phyloP scores from a whole-genome alignment of 2,888 invertebrate genomes.

The Catocala nupta region DNA sequence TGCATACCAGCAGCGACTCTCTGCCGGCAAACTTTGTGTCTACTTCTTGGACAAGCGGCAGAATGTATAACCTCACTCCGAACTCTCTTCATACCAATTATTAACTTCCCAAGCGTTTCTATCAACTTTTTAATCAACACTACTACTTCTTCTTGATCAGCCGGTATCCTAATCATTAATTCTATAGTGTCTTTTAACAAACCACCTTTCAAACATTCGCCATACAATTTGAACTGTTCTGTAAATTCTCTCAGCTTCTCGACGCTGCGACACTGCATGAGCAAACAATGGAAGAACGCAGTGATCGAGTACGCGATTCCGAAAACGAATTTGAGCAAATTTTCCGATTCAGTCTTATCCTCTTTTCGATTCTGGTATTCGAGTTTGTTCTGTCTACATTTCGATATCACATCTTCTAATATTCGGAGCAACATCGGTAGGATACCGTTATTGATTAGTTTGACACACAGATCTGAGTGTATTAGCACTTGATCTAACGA shows the following conservation, averaged over 20 bases:
- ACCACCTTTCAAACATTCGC: constrained; percentile 87
- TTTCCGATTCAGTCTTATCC: constrained; percentile 78
- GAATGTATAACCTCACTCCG: constrained; percentile 87
- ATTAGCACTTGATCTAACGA: constrained; percentile 86
- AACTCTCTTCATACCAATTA: constrained; percentile 86
- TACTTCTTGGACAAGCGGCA: constrained; percentile 81
- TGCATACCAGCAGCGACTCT: constrained; percentile 81
- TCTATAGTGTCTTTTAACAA: constrained; percentile 86
- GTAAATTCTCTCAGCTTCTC: constrained; percentile 87
- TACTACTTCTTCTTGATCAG: constrained; percentile 70
- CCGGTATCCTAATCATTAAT: constrained; percentile 84
- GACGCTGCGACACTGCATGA: constrained; percentile 84
- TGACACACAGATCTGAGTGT: constrained; percentile 85
- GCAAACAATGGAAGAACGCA: constrained; percentile 87
- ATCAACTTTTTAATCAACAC: constrained; percentile 84
- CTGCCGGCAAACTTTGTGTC: constrained; percentile 84
- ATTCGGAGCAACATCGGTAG: constrained; percentile 88
- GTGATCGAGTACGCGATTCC: constrained; percentile 87
- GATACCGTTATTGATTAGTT: constrained; percentile 87
- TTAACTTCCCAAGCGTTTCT: constrained; percentile 86
- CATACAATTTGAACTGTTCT: constrained; percentile 87
- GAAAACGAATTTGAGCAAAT: constrained; percentile 88
- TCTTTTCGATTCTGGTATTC: constrained; percentile 64
- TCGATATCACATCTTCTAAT: constrained; percentile 85
- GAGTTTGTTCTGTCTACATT: constrained; percentile 63